Base-by-base conservation (phyloP, 2,888 invertebrate species). In the Oscheius sp. region DNA sequence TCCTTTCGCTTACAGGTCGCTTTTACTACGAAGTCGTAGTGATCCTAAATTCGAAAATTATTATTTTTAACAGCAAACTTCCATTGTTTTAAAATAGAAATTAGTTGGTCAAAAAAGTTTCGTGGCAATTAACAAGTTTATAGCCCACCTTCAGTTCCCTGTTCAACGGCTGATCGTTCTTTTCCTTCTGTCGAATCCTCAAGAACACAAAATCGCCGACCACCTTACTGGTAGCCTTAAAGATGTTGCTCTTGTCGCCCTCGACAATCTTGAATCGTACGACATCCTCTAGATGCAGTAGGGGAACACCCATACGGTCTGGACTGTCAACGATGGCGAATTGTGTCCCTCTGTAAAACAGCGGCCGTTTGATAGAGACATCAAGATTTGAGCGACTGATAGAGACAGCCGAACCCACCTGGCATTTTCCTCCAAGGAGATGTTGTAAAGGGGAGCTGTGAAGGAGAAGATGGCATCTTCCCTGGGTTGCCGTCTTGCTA, bases 201-300 rank as follows among this genome's bases (percentile, higher is more conserved):
- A 97, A 92, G 90, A 98, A 98, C 90, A 95, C 95, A 91, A 96
- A 96, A 91, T 97, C 96, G 53, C 97, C 97, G 71, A 97, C 94
- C 77, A 77, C 77, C 53, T 80, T 73, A 32, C 82, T 58, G 32
- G 83, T 76, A 13, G 87, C 84, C 50, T 79, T 79, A 80, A 88
- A 88, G 21, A 70, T 35, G 62, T 74, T 57, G 73, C 76, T 73
- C 62, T 78, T 78, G 71, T 86, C 85, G 57, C 86, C 84, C 78
- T 86, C 84, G 55, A 94, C 92, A 89, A 98, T 95, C 89, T 94
- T 94, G 91, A 93, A 98, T 82, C 94, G 93, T 65, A 96, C 92
- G 32, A 73, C 79, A 48, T 82, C 76, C 53, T 84, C 83, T 53
- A 76, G 77, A 29, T 89, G 89, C 50, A 90, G 89, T 77, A 93